phyloP scores from a whole-genome alignment of 2,888 invertebrate genomes.

The Nineta flava region DNA sequence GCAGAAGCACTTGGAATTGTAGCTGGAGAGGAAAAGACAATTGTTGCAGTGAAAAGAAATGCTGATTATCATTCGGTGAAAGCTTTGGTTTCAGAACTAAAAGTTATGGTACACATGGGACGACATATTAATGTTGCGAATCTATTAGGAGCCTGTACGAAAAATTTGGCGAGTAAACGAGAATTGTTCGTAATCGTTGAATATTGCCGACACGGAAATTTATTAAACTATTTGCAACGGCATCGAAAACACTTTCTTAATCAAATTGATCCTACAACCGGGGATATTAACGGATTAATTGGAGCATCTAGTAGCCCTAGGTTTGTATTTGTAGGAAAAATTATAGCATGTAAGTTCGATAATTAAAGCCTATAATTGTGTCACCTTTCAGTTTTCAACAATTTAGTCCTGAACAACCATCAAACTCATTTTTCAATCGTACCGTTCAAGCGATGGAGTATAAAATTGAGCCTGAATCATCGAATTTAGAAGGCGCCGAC shows the following conservation, averaged over 20 bases:
- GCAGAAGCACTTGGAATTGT: slow-evolving; percentile 66
- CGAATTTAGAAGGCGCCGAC: too few species aligned
- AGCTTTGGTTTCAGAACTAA: slow-evolving; percentile 81
- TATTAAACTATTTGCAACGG: slow-evolving; percentile 72
- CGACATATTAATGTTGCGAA: slow-evolving; percentile 92
- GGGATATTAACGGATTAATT: slow-evolving; percentile 48
- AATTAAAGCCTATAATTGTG: too few species aligned
- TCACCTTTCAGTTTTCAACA: too few species aligned
- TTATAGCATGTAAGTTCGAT: too few species aligned
- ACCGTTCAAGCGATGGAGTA: too few species aligned
- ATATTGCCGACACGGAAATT: slow-evolving; percentile 83
- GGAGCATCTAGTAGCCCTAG: slow-evolving; percentile 38
- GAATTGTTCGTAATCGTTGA: slow-evolving; percentile 89
- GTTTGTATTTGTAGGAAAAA: too few species aligned
- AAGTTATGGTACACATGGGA: slow-evolving; percentile 91
- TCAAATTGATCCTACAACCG: slow-evolving; percentile 55
- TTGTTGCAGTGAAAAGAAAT: slow-evolving; percentile 80
- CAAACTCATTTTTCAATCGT: too few species aligned
- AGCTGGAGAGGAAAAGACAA: slow-evolving; percentile 54
- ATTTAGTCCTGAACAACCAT: too few species aligned
- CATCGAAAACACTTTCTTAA: slow-evolving; percentile 72
- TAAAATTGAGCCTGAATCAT: too few species aligned
- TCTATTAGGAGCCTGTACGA: slow-evolving; percentile 85
- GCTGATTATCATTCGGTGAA: slow-evolving; percentile 72
- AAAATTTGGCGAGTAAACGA: slow-evolving; percentile 70